Evolutionary conservation across 2,888 invertebrate genomes (phyloP), one percentile per base, ranked within the genome.

Genomic region (Branchipolynoe longqiensis): DNA sequence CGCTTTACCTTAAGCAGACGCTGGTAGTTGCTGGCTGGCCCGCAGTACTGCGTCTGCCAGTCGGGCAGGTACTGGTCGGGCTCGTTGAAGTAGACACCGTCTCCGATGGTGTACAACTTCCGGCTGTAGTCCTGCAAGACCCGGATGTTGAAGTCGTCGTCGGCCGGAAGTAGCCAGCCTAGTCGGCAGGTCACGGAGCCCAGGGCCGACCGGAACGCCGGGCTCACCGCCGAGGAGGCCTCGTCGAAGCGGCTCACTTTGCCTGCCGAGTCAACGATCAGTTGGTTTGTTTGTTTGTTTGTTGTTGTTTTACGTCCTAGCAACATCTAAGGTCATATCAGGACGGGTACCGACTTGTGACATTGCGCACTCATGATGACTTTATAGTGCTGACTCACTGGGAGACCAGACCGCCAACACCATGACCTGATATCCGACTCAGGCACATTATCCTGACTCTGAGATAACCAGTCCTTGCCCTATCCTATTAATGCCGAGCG

Each of bases 1-100:
- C 33, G 28, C 38, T 85, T 83, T 25, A 25, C 41, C 1, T n/a
- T 0, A 4, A 83, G 83, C 8, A 83, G 83, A 12, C 83, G 59
- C 4, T 62, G 22, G 28, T 83, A 83, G 25, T 38, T 59, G 8
- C 38, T 64, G 40, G 22, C 25, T 4, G 4, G 6, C 1, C 83
- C 83, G 64, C 83, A 83, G 83, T 58, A 83, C 48, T 83, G 40
- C 41, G 36, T 31, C 58, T 83, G 1, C 83, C 83, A 83, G 40
- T 83, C 41, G n/a, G 38, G 40, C 14, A 83, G 25, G 48, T 28
- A 83, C 41, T n/a, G 25, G 28, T 64, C 83, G 3, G 83, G 83
- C 28, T 83, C 83, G 31, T 83, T 83, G 62, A 25, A 41, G 41
- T 83, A 83, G 22, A 38, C 25, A 28, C 62, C 62, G 3, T 28